These are phyloP conservation scores for Peromyscus maniculatus DNA, from an alignment of 2,113 vertebrate genomes.

Conservation along the genomic window DNA sequence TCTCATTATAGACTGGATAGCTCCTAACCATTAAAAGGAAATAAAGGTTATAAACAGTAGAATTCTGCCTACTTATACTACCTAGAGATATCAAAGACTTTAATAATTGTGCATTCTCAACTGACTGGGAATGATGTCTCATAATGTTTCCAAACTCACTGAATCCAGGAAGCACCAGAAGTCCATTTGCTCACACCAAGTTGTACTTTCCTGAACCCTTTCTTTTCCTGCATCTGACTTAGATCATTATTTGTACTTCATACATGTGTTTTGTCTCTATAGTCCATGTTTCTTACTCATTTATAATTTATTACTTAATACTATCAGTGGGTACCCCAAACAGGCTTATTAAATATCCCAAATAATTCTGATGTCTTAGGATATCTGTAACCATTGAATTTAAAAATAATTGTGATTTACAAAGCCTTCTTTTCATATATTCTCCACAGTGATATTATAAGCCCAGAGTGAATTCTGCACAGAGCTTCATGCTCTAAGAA, in stretches of 20 bases:
- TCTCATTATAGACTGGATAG: constrained; percentile 43
- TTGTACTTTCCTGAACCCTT: constrained; percentile 1
- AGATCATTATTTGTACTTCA: constrained; percentile 3
- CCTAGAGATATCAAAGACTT: background rate
- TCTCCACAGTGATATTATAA: background rate
- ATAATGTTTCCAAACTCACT: constrained; percentile 41
- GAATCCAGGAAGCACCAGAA: constrained; percentile 8
- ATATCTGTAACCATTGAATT: constrained; percentile 23
- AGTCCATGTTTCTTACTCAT: background rate
- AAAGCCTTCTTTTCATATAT: background rate
- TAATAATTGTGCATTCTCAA: background rate
- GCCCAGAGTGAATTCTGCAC: background rate
- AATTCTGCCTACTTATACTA: constrained; percentile 4
- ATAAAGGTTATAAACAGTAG: constrained; percentile 7
- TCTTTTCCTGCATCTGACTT: background rate
- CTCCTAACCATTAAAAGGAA: constrained; percentile 30
- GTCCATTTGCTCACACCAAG: background rate
- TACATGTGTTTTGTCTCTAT: background rate
- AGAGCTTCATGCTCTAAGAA: constrained; percentile 24
- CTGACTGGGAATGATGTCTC: background rate
- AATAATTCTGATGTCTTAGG: constrained; percentile 39
- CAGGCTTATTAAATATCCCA: constrained; percentile 6
- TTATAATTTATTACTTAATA: background rate
- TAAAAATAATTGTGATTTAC: constrained; percentile 46
- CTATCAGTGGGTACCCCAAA: constrained; percentile 32